A percentile compares a stretch with the other conserved stretches of the same genome.
Conservation (phyloP, 2,113 vertebrate genomes). For the Ictidomys tridecemlineatus region DNA sequence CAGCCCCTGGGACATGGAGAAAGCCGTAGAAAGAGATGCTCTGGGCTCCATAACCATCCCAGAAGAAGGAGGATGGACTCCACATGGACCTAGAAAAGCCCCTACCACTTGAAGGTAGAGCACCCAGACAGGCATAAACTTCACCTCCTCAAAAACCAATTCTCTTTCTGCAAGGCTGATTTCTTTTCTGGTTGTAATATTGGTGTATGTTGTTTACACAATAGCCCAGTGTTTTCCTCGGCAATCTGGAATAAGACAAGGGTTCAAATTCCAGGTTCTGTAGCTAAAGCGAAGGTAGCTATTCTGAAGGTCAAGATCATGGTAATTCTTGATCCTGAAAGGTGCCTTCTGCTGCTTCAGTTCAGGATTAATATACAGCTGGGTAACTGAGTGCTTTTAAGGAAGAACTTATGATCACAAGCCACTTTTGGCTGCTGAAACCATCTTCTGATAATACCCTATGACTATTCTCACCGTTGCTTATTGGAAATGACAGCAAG, state of each 20-base stretch:
- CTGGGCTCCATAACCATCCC: background rate
- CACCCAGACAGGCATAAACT: background rate
- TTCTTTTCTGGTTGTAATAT: background rate
- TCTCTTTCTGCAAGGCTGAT: background rate
- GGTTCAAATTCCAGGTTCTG: background rate
- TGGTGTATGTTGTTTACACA: background rate
- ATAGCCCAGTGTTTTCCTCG: background rate
- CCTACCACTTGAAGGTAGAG: background rate
- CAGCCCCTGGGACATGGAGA: background rate
- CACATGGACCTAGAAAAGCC: too few relatives aligned
- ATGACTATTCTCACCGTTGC: background rate
- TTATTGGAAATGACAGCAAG: background rate
- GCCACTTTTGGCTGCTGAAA: background rate
- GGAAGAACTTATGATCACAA: background rate
- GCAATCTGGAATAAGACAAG: background rate
- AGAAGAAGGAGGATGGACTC: background rate
- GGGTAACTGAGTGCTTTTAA: background rate
- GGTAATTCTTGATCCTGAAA: background rate
- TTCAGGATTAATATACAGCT: background rate
- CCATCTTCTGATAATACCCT: too few relatives aligned
- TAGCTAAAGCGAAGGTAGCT: background rate
- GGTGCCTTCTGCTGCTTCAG: background rate
- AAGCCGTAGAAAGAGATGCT: background rate
- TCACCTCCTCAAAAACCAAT: background rate
- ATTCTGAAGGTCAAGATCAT: background rate